Evolutionary conservation across 2,113 vertebrate genomes (phyloP), one percentile per base, ranked within the genome.

Genomic region (Lethenteron camtschaticum): DNA sequence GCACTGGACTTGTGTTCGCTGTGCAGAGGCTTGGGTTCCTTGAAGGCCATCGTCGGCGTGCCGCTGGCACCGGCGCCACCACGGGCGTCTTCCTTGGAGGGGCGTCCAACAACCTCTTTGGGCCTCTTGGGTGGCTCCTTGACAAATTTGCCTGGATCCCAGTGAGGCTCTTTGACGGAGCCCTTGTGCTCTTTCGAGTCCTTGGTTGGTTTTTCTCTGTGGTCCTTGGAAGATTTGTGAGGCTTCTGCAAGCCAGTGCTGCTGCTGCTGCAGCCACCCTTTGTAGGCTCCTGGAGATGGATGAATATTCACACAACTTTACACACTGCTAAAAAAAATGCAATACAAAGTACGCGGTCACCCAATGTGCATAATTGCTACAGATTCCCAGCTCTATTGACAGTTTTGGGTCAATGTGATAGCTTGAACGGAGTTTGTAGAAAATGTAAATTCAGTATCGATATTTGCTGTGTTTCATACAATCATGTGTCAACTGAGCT

Each of bases 191-290:
- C 94, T 66, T 66, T 66, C 0, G 89, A 90, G 82, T 99, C 92
- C 80, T 96, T 99, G 68, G 88, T 81, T 1, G 88, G 85, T 16
- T 89, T 82, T 72, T 96, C 92, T 1, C 89, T 85, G 75, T 96
- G 92, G 75, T 99, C 94, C 83, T 96, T 92, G 77, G 87, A 83
- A 24, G 85, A 77, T 72, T 99, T 96, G 80, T 96, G 92, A 0
- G 86, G 83, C 78, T 96, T 96, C 10, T n/a, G 63, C 24, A 66
- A 20, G 24, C 63, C 24, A 9, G 16, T 69, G 18, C 69, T 41
- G 18, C 13, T 81, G 75, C 78, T 81, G 75, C 78, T 78, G 66
- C 78, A 78, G 77, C 81, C 78, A 57, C 83, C 83, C 79, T 85
- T 85, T 73, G 77, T 80, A 69, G 82, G 79, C 71, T 84, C 82